Percentiles rank a stretch among this genome's conserved stretches.
Conservation (phyloP, 2,797 vertebrate genomes). For the Danio choprae region DNA sequence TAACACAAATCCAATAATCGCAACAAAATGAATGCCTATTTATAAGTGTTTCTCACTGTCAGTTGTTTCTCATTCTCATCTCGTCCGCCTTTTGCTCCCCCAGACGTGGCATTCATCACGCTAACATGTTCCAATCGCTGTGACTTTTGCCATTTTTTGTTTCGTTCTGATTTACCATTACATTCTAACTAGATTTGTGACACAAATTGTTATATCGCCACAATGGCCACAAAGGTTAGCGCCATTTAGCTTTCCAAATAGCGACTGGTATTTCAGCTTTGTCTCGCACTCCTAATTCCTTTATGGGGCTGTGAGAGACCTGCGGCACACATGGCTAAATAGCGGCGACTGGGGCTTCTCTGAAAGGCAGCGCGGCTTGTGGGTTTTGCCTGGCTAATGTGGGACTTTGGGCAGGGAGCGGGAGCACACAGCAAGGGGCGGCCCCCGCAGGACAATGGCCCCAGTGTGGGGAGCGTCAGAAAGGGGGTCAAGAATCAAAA, state of each 20-base stretch:
- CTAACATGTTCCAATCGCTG: slow-evolving; percentile 17
- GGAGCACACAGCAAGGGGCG: slow-evolving; percentile 58
- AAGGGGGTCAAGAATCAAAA: slow-evolving; percentile 85
- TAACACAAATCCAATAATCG: not conserved
- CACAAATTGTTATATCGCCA: slow-evolving; percentile 83
- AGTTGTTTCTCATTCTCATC: slow-evolving; percentile 20
- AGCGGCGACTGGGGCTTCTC: slow-evolving; percentile 74
- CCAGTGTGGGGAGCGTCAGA: slow-evolving; percentile 72
- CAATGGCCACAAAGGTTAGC: slow-evolving; percentile 81
- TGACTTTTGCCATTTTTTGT: slow-evolving; percentile 72
- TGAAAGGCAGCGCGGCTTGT: slow-evolving; percentile 76
- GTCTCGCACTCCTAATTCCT: slow-evolving; percentile 65
- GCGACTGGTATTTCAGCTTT: slow-evolving; percentile 67
- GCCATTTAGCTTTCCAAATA: slow-evolving; percentile 75
- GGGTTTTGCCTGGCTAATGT: slow-evolving; percentile 80
- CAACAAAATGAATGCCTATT: not conserved
- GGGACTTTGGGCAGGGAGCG: slow-evolving; percentile 72
- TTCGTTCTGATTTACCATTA: slow-evolving; percentile 79
- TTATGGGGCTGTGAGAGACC: slow-evolving; percentile 76
- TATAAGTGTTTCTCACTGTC: not conserved
- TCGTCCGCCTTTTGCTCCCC: slow-evolving; percentile 2
- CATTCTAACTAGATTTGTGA: slow-evolving; percentile 78
- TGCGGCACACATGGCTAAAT: slow-evolving; percentile 81
- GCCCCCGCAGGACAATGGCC: slow-evolving; percentile 64
- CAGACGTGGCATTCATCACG: slow-evolving; percentile 51